These are phyloP conservation scores for Aphyosemion australe DNA, from an alignment of 2,113 vertebrate genomes.

Conservation along the genomic window DNA sequence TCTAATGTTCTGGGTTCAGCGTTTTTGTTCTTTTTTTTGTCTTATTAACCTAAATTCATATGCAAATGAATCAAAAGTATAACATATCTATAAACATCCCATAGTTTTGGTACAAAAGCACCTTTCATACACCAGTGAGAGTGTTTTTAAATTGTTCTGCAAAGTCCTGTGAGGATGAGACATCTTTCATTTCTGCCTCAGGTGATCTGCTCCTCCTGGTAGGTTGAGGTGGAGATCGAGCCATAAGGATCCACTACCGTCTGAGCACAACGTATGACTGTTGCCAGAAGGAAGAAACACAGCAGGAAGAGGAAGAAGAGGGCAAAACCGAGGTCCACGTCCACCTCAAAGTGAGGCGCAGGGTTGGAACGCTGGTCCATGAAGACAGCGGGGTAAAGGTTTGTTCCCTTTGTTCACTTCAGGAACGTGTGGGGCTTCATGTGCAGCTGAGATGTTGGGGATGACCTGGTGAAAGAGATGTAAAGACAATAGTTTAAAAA, in stretches of 20 bases:
- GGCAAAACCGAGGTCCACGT: conserved; percentile 83
- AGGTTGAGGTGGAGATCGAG: conserved; percentile 82
- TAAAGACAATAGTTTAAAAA: neutral
- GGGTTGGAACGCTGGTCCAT: conserved; percentile 67
- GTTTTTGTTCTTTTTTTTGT: too few species aligned
- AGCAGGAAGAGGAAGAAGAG: conserved; percentile 81
- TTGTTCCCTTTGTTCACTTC: conserved; percentile 7
- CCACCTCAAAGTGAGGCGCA: conserved; percentile 64
- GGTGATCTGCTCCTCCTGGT: conserved; percentile 83
- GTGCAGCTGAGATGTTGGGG: neutral
- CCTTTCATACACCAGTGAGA: neutral
- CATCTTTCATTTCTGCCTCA: conserved; percentile 31
- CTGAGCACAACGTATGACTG: conserved; percentile 80
- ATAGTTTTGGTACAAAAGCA: neutral
- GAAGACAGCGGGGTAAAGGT: neutral
- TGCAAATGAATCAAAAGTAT: neutral
- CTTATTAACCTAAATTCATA: too few species aligned
- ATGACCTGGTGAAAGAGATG: neutral
- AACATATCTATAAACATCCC: too few species aligned
- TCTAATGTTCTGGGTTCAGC: too few species aligned
- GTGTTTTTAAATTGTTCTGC: neutral
- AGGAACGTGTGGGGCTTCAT: neutral
- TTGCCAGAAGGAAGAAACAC: conserved; percentile 80
- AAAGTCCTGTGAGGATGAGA: neutral
- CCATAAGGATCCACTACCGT: conserved; percentile 84